phyloP scores from a whole-genome alignment of 2,797 vertebrate species.

The Furcifer pardalis region DNA sequence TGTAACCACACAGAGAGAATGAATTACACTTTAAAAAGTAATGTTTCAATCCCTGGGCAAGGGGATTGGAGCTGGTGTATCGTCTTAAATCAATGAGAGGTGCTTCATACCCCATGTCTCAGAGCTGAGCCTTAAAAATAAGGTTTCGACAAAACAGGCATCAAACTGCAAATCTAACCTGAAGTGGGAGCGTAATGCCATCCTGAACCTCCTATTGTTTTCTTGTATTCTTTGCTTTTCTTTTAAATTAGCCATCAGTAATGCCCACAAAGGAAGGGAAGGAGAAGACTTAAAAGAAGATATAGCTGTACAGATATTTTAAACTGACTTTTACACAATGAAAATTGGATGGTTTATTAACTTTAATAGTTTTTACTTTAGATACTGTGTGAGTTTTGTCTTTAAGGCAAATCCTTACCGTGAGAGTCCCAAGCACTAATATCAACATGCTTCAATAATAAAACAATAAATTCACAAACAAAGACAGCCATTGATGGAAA shows the following conservation, averaged over 20 bases:
- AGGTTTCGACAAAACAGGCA: too few relatives aligned
- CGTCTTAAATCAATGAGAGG: neutral
- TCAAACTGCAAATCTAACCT: too few relatives aligned
- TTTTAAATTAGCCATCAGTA: neutral
- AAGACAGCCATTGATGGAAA: neutral
- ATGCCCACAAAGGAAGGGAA: neutral
- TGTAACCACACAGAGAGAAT: too few relatives aligned
- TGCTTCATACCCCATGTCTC: too few relatives aligned
- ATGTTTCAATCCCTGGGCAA: too few relatives aligned
- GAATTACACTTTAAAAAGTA: too few relatives aligned
- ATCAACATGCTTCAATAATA: neutral
- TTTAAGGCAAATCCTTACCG: neutral
- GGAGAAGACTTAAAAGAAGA: neutral
- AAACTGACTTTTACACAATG: neutral
- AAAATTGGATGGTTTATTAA: neutral
- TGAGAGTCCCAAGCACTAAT: neutral
- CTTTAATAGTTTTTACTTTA: neutral
- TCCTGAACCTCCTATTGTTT: neutral
- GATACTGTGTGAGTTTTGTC: too few relatives aligned
- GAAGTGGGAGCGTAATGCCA: neutral
- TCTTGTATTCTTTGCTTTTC: neutral
- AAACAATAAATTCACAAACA: neutral
- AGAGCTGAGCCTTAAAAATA: too few relatives aligned
- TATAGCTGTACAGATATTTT: neutral
- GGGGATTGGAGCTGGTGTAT: too few relatives aligned